A percentile compares a stretch with the other conserved stretches of the same genome.
phyloP scores from a whole-genome alignment of 2,113 vertebrate genomes.

The Cardinalis cardinalis region DNA sequence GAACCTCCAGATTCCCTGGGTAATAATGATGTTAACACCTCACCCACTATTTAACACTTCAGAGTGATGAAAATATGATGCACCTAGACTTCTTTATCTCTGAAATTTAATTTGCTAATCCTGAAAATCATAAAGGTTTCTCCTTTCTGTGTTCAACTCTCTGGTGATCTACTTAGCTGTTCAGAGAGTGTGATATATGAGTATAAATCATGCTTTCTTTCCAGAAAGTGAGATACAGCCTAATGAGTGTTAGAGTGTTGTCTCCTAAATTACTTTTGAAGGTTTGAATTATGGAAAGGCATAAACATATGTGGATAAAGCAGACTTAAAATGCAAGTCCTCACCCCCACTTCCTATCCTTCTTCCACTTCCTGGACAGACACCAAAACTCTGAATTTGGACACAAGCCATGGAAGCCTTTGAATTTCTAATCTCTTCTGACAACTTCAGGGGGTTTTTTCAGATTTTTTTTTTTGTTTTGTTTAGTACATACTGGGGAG shows the following conservation, averaged over 20 bases:
- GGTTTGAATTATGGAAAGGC: not conserved
- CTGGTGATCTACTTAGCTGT: not conserved
- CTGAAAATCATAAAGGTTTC: not conserved
- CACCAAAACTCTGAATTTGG: not conserved
- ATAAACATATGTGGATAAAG: not conserved
- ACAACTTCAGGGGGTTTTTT: not conserved
- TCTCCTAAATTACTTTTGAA: not conserved
- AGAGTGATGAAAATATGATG: not conserved
- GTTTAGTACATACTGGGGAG: not conserved
- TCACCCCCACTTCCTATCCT: not conserved
- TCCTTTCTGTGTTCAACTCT: not conserved
- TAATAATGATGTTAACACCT: not conserved
- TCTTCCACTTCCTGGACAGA: not conserved
- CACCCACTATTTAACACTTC: not conserved
- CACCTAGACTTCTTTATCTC: not conserved
- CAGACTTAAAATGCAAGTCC: not conserved
- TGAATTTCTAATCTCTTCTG: not conserved
- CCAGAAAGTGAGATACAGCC: not conserved
- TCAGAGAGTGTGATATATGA: not conserved
- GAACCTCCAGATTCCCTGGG: not conserved
- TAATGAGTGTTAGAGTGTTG: not conserved
- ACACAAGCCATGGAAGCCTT: not conserved
- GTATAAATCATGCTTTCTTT: not conserved
- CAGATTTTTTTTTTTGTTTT: not conserved
- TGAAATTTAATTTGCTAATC: not conserved